Base-by-base conservation (phyloP, 2,888 invertebrate genomes). In the Drosophila incognita region DNA sequence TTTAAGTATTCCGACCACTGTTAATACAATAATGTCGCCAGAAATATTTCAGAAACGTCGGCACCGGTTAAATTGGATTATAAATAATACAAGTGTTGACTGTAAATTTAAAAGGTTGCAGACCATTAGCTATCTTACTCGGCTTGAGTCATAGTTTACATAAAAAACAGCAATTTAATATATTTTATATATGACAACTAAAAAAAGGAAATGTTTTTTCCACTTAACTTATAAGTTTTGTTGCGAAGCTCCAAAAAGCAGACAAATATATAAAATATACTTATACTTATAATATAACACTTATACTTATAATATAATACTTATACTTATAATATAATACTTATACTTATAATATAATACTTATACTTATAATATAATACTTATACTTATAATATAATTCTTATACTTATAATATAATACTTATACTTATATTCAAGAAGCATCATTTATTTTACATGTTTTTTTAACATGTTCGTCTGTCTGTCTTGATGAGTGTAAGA, bases 61-160 rank as follows among this genome's bases (percentile, higher is more conserved):
- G 5, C 54, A 46, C 40, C 56, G 61, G 59, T 72, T 74, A 74
- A 82, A 82, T 82, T 74, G 79, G 81, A 82, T 82, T 82, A 82
- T 70, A 71, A 73, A 65, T 56, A 42, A 69, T 24, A 46, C 46
- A 62, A 63, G 73, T 63, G 61, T 38, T 49, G 24, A 18, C 21
- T 56, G 15, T 24, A 46, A 24, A 46, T 8, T 15, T 24, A 7
- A 15, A 15, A 46, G 15, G 24, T 24, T 24, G 24, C 4, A 46
- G 15, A 15, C 24, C 8, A 46, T 46, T 46, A 46, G 46, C 46
- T 46, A 24, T 15, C 2, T 8, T 15, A 46, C 46, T 24, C 4
- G 8, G 15, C 24, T 24, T 46, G 46, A 15, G 15, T 8, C 13
- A 46, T 13, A 46, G 21, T 21, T 2, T 21, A 4, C 24, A 24